phyloP scores from a whole-genome alignment of 1,140 invertebrate species.

The Drosophila kikkawai region DNA sequence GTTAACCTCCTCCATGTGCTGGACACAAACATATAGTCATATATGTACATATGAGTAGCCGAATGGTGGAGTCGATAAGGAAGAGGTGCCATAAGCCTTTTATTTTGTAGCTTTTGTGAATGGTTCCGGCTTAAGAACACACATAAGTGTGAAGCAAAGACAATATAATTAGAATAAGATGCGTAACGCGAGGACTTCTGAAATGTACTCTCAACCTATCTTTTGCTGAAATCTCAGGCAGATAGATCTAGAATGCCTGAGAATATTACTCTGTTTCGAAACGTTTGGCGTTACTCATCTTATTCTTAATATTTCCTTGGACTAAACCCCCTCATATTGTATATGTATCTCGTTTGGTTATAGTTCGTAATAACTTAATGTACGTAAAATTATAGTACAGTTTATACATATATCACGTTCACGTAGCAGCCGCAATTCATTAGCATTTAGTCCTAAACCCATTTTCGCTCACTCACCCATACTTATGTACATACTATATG shows the following conservation, averaged over 20 bases:
- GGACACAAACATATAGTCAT: not conserved
- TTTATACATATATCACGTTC: conserved; percentile 15
- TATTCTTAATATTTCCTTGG: not conserved
- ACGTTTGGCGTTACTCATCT: not conserved
- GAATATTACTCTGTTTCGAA: too few species aligned
- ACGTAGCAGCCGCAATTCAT: conserved; percentile 18
- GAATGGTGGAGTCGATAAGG: conserved; percentile 39
- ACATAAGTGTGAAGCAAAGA: not conserved
- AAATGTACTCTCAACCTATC: too few species aligned
- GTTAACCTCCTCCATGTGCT: conserved; percentile 20
- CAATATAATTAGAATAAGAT: not conserved
- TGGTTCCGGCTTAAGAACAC: conserved; percentile 26
- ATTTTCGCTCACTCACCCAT: conserved; percentile 1
- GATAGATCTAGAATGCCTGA: too few species aligned
- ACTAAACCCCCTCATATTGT: conserved; percentile 7
- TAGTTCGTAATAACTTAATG: conserved; percentile 22
- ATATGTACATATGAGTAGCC: not conserved
- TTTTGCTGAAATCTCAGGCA: too few species aligned
- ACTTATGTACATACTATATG: too few species aligned
- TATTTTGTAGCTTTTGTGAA: conserved; percentile 26
- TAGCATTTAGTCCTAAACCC: conserved; percentile 27
- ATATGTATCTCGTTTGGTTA: conserved; percentile 11
- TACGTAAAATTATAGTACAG: conserved; percentile 12
- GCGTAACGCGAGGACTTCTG: not conserved
- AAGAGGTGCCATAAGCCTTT: conserved; percentile 28